Evolutionary conservation across 2,797 vertebrate species (phyloP).

Genomic region (Dicrostonyx torquatus): DNA sequence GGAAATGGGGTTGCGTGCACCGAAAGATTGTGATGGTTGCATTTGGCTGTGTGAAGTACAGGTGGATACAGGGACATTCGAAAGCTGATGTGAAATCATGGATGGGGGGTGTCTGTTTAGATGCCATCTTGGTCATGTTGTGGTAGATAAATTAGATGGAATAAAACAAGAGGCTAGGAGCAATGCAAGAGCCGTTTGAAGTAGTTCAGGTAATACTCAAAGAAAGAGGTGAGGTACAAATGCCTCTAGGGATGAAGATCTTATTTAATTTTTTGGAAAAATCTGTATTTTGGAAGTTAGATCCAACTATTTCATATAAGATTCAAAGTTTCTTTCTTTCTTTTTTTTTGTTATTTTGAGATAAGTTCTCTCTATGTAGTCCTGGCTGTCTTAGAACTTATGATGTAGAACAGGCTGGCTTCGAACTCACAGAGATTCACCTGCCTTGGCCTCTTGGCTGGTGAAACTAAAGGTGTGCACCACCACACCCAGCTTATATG

Average conservation of each 20-base stretch:
- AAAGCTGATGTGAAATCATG: background rate
- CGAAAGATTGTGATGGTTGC: background rate
- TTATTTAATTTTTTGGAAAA: background rate
- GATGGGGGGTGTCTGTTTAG: background rate
- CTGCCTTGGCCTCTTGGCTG: background rate
- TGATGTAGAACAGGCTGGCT: background rate
- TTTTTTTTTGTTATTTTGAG: background rate
- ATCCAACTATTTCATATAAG: background rate
- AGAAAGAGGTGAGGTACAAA: background rate
- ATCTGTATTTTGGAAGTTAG: background rate
- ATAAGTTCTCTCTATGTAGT: background rate
- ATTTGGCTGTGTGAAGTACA: background rate
- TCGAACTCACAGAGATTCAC: background rate
- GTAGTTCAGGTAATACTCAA: background rate
- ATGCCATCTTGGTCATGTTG: background rate
- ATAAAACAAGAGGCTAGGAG: background rate
- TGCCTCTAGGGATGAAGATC: background rate
- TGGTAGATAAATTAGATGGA: background rate
- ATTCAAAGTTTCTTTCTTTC: background rate
- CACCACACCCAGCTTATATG: background rate
- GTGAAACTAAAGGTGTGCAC: background rate
- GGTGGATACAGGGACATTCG: background rate
- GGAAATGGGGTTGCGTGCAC: background rate
- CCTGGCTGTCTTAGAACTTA: background rate
- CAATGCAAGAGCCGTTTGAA: accelerated